phyloP scores from a whole-genome alignment of 2,888 invertebrate genomes.

The Epiblema foenella region DNA sequence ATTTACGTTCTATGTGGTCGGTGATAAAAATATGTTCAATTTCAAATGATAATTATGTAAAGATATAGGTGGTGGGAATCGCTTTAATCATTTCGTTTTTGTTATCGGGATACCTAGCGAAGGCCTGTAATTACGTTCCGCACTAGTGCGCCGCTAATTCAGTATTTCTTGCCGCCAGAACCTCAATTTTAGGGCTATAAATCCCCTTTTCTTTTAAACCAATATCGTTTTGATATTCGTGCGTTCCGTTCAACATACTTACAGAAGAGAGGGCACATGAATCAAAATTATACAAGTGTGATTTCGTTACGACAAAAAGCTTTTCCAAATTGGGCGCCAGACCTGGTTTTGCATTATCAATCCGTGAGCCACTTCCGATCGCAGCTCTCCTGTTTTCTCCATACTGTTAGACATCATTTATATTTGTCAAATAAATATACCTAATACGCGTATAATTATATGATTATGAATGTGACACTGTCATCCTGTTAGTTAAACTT shows the following conservation, averaged over 20 bases:
- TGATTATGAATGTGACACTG: too few relatives aligned
- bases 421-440: too few relatives aligned
- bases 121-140: conserved; percentile 59
- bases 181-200: not conserved
- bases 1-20: not conserved
- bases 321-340: not conserved
- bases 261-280: too few relatives aligned
- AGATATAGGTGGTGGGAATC: not conserved
- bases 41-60: not conserved
- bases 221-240: not conserved
- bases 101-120: conserved; percentile 54
- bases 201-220: not conserved
- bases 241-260: not conserved
- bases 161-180: conserved; percentile 54
- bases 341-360: not conserved
- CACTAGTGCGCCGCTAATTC: conserved; percentile 54
- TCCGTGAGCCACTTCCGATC: not conserved
- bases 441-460: too few relatives aligned
- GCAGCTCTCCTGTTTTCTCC: not conserved
- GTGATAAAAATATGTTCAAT: not conserved
- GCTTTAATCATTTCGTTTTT: conserved; percentile 41
- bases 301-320: too few relatives aligned
- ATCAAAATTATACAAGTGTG: too few relatives aligned
- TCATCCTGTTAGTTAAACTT: too few relatives aligned
- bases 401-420: too few relatives aligned